Evolutionary conservation across 2,888 invertebrate genomes (phyloP), one percentile per base, ranked within the genome.

Genomic region (Cantharis lateralis): DNA sequence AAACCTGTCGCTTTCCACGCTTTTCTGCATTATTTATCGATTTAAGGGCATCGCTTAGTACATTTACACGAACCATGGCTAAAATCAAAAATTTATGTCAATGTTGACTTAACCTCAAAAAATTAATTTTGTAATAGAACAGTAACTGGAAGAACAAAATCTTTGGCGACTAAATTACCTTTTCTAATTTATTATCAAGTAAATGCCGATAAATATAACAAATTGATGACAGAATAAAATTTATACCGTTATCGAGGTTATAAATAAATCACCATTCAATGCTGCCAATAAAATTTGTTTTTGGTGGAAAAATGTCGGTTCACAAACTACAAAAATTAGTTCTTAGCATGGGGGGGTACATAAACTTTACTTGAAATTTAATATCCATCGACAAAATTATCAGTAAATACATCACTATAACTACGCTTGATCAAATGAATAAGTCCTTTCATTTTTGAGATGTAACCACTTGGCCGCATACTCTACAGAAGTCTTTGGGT

Each of bases 1-100:
- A 93, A 80, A 99, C 99, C 91, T 99, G 99, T 83, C 99, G 93
- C 90, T 99, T 99, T 85, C 99, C 99, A 87, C 98, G 93, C 89
- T 98, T 99, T 90, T 99, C 99, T 77, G 99, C 99, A 93, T 99
- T 99, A 91, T 98, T 98, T 89, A 99, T 99, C 84, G 96, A 95
- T 91, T 98, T 98, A 69, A 99, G 92, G 86, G 99, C 99, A 93
- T 99, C 99, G 88, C 98, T 98, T 90, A 99, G 93, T 89, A 98
- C 99, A 90, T 98, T 99, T 98, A 99, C 99, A 87, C 98, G 98
- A 92, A 99, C 98, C 99, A 99, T 99, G 91, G 91, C 94, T 95
- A 90, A 80, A 91, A 92, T 3, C 48, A 88, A 82, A 86, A 20
- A n/a, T 64, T 48, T 48, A 0, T 7, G 18, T 18, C 18, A 28